These are phyloP conservation scores for Helobdella robusta DNA, from an alignment of 2,888 invertebrate genomes.

Conservation along the genomic window DNA sequence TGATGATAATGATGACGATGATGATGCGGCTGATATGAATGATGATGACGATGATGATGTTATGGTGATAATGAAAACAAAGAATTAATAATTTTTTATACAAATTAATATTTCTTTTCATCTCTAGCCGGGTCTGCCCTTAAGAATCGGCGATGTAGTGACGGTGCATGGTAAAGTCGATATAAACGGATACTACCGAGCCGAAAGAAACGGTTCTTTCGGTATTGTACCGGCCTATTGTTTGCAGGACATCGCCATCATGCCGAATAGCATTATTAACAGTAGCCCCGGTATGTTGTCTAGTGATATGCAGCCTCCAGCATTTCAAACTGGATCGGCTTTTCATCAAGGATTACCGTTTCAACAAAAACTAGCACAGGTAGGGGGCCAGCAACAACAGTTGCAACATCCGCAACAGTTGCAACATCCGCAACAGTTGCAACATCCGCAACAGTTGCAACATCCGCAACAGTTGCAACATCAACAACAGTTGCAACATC, in stretches of 20 bases:
- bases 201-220: constrained; percentile 83
- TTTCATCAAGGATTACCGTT: background rate
- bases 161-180: constrained; percentile 97
- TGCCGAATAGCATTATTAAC: background rate
- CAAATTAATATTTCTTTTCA: background rate
- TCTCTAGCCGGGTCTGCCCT: constrained; percentile 80
- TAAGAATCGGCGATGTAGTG: constrained; percentile 90
- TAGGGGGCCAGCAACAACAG: background rate
- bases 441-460: background rate
- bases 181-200: constrained; percentile 97
- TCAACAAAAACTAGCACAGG: no score
- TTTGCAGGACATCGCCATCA: constrained; percentile 10
- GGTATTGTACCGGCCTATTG: constrained; percentile 98
- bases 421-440: constrained; percentile 5
- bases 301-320: background rate
- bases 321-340: background rate
- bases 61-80: background rate
- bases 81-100: background rate
- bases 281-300: background rate
- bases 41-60: no score
- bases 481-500: background rate
- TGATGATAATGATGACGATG: no score
- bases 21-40: no score
- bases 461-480: constrained; percentile 8
- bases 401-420: background rate